Percentiles rank a stretch among this genome's conserved stretches.
phyloP scores from a whole-genome alignment of 2,113 vertebrate genomes.

The Micronycteris hirsuta region DNA sequence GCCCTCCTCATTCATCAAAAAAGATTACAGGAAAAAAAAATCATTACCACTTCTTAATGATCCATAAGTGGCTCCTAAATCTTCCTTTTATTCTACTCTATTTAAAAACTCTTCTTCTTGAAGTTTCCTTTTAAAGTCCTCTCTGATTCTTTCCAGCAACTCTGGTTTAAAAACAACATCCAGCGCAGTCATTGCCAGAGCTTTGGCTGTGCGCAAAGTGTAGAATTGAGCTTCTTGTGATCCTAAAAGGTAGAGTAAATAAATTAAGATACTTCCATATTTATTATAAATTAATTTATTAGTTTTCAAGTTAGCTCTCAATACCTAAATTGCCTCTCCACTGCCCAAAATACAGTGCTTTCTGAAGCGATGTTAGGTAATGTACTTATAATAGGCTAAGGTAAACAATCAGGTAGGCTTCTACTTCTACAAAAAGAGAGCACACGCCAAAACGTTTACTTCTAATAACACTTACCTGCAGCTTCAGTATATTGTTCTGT shows the following conservation, averaged over 20 bases:
- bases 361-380: neutral
- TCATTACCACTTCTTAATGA: conserved; percentile 57
- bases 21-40: conserved; percentile 16
- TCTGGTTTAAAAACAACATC: conserved; percentile 88
- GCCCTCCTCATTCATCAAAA: neutral
- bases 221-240: conserved; percentile 89
- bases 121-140: conserved; percentile 85
- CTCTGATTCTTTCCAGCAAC: conserved; percentile 82
- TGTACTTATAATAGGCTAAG: neutral
- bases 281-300: neutral
- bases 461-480: conserved; percentile 80
- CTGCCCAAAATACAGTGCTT: neutral
- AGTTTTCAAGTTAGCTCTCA: neutral
- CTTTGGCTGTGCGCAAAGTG: conserved; percentile 87
- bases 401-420: neutral
- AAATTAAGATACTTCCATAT: neutral
- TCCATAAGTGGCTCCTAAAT: conserved; percentile 5
- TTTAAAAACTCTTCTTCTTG: conserved; percentile 78
- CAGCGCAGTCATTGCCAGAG: conserved; percentile 90
- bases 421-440: neutral
- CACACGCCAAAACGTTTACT: neutral
- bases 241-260: conserved; percentile 74
- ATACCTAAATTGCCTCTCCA: neutral
- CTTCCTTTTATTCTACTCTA: conserved; percentile 55
- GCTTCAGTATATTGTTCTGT: conserved; percentile 89